Conservation (phyloP, 2,113 vertebrate species). For the Tetrao urogallus region DNA sequence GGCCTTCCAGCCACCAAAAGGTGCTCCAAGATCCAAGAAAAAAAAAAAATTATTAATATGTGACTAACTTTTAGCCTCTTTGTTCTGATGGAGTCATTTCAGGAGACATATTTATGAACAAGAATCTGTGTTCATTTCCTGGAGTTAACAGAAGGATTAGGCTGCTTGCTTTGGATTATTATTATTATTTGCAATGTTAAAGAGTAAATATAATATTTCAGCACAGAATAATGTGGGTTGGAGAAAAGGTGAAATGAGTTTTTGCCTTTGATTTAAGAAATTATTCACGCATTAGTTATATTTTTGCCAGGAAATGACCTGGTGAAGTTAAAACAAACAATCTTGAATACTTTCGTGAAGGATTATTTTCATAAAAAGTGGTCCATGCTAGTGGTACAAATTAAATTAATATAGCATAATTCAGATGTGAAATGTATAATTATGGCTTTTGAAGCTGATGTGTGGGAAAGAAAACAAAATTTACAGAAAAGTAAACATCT, state of each 20-base stretch:
- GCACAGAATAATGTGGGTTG: neutral
- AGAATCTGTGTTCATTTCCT: slow-evolving; percentile 20
- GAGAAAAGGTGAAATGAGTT: neutral
- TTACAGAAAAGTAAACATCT: neutral
- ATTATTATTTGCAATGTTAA: slow-evolving; percentile 10
- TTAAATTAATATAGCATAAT: slow-evolving; percentile 15
- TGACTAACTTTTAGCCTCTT: neutral
- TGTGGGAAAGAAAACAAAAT: slow-evolving; percentile 3
- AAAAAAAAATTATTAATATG: neutral
- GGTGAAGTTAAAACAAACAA: slow-evolving; percentile 26
- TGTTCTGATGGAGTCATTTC: neutral
- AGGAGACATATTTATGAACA: neutral
- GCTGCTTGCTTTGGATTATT: slow-evolving; percentile 37
- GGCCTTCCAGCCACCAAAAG: neutral
- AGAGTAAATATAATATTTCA: slow-evolving; percentile 15
- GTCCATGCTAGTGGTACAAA: neutral
- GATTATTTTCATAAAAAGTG: slow-evolving; percentile 29
- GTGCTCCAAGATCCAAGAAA: neutral
- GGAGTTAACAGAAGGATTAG: slow-evolving; percentile 1
- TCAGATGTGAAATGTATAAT: neutral
- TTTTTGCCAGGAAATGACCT: neutral
- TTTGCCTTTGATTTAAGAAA: neutral
- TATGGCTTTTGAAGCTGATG: neutral
- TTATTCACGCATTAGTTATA: neutral
- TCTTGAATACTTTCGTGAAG: neutral